Conservation (phyloP, 2,113 vertebrate genomes). For the Sminthopsis crassicaudata region DNA sequence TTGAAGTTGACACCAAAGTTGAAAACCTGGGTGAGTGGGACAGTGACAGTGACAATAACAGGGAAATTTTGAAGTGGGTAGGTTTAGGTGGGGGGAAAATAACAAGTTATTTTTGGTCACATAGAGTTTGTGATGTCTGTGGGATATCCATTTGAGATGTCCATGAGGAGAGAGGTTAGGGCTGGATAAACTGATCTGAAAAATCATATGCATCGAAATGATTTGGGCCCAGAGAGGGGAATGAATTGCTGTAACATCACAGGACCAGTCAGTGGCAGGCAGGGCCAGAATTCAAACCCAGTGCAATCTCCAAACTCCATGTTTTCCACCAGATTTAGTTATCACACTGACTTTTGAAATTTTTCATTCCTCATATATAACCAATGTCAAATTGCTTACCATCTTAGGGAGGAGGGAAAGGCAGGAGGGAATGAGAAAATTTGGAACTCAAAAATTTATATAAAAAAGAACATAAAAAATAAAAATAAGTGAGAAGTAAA, state of each 20-base stretch:
- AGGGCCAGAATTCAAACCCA: neutral
- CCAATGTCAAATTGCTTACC: too few relatives aligned
- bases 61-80: neutral
- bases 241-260: neutral
- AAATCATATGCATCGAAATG: neutral
- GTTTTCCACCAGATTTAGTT: neutral
- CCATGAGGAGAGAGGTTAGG: neutral
- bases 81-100: neutral
- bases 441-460: too few relatives aligned
- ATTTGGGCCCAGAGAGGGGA: neutral
- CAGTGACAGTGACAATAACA: neutral
- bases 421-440: too few relatives aligned
- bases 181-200: neutral
- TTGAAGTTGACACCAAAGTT: neutral
- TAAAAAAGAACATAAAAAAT: too few relatives aligned
- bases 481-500: too few relatives aligned
- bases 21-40: neutral
- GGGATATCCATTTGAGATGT: neutral
- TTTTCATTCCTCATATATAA: neutral
- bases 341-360: neutral
- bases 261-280: neutral
- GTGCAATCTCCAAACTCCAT: neutral
- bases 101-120: neutral
- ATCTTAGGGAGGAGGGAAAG: too few relatives aligned
- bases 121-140: neutral